Conservation (phyloP, 2,888 invertebrate species). For the Hylaea fasciaria region DNA sequence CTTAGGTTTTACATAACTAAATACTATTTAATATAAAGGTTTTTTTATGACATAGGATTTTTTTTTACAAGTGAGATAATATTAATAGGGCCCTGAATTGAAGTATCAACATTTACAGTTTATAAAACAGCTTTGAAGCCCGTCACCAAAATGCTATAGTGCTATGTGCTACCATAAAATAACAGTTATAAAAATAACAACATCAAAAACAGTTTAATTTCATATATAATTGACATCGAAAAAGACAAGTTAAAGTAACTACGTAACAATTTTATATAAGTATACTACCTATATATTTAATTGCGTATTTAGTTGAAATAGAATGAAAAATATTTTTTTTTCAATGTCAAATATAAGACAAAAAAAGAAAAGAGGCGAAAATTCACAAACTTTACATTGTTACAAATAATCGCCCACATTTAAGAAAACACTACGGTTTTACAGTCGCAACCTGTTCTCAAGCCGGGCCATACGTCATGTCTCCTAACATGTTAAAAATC, state of each 20-base stretch:
- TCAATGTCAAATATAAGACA: constrained; percentile 44
- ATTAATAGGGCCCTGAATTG: not conserved
- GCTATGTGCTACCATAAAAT: constrained; percentile 69
- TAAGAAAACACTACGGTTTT: constrained; percentile 37
- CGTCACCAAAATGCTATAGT: constrained; percentile 71
- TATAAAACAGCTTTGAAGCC: constrained; percentile 55
- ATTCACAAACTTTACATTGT: constrained; percentile 41
- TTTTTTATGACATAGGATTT: constrained; percentile 9
- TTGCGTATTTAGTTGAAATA: no score
- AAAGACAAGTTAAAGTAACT: not conserved
- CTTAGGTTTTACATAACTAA: no score
- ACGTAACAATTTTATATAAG: no score
- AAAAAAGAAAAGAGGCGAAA: constrained; percentile 33
- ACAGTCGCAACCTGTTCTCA: constrained; percentile 29
- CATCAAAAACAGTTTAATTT: constrained; percentile 44
- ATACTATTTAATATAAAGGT: no score
- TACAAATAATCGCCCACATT: constrained; percentile 41
- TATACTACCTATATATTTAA: no score
- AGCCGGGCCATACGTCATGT: constrained; percentile 33
- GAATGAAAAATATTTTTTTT: constrained; percentile 5
- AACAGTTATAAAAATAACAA: constrained; percentile 59
- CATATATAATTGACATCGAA: constrained; percentile 19
- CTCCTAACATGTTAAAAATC: constrained; percentile 2
- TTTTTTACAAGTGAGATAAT: not conserved
- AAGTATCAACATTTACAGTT: constrained; percentile 13